Conservation (phyloP, 2,888 invertebrate species). For the Nudaria mundana region DNA sequence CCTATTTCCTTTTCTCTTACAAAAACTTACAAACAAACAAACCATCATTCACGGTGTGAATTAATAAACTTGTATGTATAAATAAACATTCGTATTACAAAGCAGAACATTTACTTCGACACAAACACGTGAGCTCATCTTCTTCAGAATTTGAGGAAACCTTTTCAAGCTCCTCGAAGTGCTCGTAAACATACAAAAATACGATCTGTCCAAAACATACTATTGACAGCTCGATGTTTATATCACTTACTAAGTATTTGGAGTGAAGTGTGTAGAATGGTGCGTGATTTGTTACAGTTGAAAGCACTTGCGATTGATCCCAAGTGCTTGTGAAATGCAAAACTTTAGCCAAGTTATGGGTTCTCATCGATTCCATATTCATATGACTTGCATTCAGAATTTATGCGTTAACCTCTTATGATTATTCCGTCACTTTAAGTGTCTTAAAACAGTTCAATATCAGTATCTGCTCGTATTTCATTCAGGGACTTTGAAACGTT, state of each 20-base stretch:
- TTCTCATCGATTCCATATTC: not conserved
- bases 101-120: constrained; percentile 3
- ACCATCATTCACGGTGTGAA: constrained; percentile 3
- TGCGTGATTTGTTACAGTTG: not conserved
- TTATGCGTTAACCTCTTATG: not conserved
- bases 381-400: not conserved
- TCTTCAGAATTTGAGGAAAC: constrained; percentile 11
- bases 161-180: constrained; percentile 7
- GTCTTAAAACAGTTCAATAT: not conserved
- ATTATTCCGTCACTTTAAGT: not conserved
- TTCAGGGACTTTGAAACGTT: constrained; percentile 29
- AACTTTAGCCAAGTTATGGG: not conserved
- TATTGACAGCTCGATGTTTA: constrained; percentile 18
- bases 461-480: constrained; percentile 21
- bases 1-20: no score
- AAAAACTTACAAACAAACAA: constrained; percentile 7
- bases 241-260: constrained; percentile 1
- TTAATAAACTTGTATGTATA: constrained; percentile 6
- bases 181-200: constrained; percentile 25
- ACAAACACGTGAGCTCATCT: constrained; percentile 10
- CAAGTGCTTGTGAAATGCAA: not conserved
- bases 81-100: constrained; percentile 7
- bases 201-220: constrained; percentile 8
- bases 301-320: not conserved
- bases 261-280: not conserved